Base-by-base conservation (phyloP, 1,140 invertebrate genomes). In the Zaprionus kolodkinae region DNA sequence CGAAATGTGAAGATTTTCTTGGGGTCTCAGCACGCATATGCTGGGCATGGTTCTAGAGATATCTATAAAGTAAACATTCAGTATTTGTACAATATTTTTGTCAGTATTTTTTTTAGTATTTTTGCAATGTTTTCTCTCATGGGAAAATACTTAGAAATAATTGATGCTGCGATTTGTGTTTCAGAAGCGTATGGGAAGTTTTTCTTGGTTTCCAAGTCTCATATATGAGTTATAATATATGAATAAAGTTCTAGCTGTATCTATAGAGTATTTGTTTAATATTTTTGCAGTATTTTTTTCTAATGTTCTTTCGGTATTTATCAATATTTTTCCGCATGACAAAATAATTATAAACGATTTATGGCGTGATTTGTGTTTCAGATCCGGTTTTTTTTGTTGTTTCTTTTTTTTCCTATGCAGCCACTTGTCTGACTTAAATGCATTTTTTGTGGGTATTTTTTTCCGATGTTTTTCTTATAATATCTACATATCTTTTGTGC, bases 401-500 rank as follows among this genome's bases (percentile, higher is more conserved):
- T n/a, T n/a, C n/a, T 27, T 40, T 27, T 27, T n/a, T 17, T 6
- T 21, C 11, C 17, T 48, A 21, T 67, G 64, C 54, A 55, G 27
- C 65, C 27, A 64, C 17, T 65, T 11, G 17, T 52, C 15, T 72
- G 43, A 56, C 59, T 66, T 52, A 63, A 61, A 77, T 79, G 74
- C 74, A 65, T 67, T 81, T 77, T 66, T 70, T 43, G n/a, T 43
- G n/a, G 38, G n/a, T n/a, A 15, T 15, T 15, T 7, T 43, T 15
- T 43, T 43, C 1, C n/a, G n/a, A 2, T 45, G 40, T 45, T 45
- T 45, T 45, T 15, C 40, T 45, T 21, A 82, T 88, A 78, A 78
- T 84, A 74, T 84, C 62, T 68, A 68, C 43, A 60, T 55, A 50
- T 72, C 57, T 67, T 78, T 81, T 88, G 74, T 81, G 69, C 76